Evolutionary conservation across 2,113 vertebrate genomes (phyloP), one percentile per base, ranked within the genome.

Genomic region (Australoheros scitulus): DNA sequence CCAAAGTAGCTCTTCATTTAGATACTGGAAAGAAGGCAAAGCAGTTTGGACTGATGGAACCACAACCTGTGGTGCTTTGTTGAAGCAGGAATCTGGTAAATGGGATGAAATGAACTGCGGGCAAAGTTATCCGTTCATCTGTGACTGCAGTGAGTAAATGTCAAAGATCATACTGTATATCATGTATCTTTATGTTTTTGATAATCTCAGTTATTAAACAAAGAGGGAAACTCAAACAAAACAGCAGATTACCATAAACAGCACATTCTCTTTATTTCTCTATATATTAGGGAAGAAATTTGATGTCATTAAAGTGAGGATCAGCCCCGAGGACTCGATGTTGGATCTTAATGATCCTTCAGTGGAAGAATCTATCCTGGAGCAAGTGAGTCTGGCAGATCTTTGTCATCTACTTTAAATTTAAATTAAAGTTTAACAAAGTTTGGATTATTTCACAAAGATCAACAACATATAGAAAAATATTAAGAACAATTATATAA

Each of bases 31-130:
- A 17, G 4, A 2, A 14, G 3, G 0, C 6, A 14, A 72, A 26
- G 1, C 1, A 14, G 3, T 80, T 4, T 24, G 6, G 13, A 11
- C 32, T 5, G 0, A 1, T 4, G 2, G 0, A 11, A 1, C 0
- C 10, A 11, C 11, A 11, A 8, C 3, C 20, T 77, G 81, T 84
- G 78, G 1, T 18, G 72, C 34, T 20, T 3, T 79, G 22, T 1
- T 77, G 7, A 74, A 58, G n/a, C 29, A 0, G 1, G 6, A 55
- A 47, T 77, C 61, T 64, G 77, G 72, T 6, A 18, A 17, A 83
- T 87, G 81, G 70, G 77, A 9, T 22, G 10, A 20, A 7, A 17
- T 2, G 7, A 1, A 4, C 2, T 84, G 82, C 32, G 0, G 1
- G 0, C 6, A 34, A 5, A 1, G 1, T n/a, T 26, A 32, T 17